Evolutionary conservation across 2,888 invertebrate genomes (phyloP), one percentile per base, ranked within the genome.

Genomic region (Acheta domesticus): DNA sequence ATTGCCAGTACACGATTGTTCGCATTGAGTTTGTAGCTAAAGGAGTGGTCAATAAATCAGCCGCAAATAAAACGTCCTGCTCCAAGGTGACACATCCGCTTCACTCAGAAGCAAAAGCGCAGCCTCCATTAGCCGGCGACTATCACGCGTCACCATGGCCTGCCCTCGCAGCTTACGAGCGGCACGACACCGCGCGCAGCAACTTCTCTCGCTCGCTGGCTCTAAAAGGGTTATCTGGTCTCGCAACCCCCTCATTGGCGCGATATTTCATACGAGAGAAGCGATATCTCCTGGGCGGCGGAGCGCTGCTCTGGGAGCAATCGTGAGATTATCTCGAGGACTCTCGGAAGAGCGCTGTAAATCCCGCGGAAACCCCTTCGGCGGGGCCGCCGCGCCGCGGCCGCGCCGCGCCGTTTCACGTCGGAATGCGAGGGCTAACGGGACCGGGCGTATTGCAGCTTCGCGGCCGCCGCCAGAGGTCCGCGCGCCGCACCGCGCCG

Each of bases 371-470:
- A 62, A 11, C 62, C 62, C 62, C 62, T 8, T 62, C n/a, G 16
- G 62, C 62, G 16, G n/a, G 16, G 16, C 62, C 62, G 62, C 62
- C 4, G 4, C 1, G 36, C 36, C 62, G 12, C n/a, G 11, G 62
- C 62, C 62, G n/a, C 62, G 62, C 62, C 62, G 62, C 12, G 62
- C 16, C 12, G 12, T 12, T 62, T 62, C 62, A 62, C 62, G 62
- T 62, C 62, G 62, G 62, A 62, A 62, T 62, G 62, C 62, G 16
- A n/a, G 62, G 62, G n/a, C 16, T 62, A 62, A 62, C 62, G 62
- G 62, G 62, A 62, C 62, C n/a, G 4, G n/a, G 62, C n/a, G 62
- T 62, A 62, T 62, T n/a, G 16, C 36, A 5, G 62, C 62, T 5
- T 16, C 62, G 62, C 62, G 62, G 19, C 23, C 2, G 36, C 36